Conservation (phyloP, 2,113 vertebrate genomes). For the Bufo gargarizans region DNA sequence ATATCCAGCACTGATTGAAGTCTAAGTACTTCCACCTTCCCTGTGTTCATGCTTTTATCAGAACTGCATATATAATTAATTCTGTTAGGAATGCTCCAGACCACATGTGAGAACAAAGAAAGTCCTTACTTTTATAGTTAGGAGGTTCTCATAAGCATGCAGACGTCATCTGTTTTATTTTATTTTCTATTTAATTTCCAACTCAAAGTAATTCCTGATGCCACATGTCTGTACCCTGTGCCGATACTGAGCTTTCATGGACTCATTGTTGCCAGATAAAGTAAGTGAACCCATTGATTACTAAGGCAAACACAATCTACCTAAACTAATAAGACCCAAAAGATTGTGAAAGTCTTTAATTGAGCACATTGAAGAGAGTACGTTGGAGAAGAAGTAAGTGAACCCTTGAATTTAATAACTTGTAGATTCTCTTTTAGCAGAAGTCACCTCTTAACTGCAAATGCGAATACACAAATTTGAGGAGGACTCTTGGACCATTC, state of each 20-base stretch:
- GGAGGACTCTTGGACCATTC: too few species aligned
- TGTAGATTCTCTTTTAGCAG: too few species aligned
- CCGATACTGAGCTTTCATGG: not conserved
- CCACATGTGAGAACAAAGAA: slow-evolving; percentile 27
- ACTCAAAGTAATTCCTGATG: not conserved
- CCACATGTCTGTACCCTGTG: not conserved
- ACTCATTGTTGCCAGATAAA: too few species aligned
- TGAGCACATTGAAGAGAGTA: too few species aligned
- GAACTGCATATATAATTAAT: not conserved
- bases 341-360: too few species aligned
- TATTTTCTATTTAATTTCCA: not conserved
- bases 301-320: too few species aligned
- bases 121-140: not conserved
- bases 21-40: slow-evolving; percentile 8
- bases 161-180: not conserved
- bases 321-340: too few species aligned
- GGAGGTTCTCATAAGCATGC: not conserved
- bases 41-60: not conserved
- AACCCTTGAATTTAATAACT: too few species aligned
- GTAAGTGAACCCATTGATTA: too few species aligned
- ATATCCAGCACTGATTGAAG: not conserved
- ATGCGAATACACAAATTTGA: too few species aligned
- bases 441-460: too few species aligned
- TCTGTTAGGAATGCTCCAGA: not conserved
- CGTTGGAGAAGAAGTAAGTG: too few species aligned